Evolutionary conservation across 92 coral and sea anemone genomes (phyloP).

Genomic region (Phenganax stokvisi): DNA sequence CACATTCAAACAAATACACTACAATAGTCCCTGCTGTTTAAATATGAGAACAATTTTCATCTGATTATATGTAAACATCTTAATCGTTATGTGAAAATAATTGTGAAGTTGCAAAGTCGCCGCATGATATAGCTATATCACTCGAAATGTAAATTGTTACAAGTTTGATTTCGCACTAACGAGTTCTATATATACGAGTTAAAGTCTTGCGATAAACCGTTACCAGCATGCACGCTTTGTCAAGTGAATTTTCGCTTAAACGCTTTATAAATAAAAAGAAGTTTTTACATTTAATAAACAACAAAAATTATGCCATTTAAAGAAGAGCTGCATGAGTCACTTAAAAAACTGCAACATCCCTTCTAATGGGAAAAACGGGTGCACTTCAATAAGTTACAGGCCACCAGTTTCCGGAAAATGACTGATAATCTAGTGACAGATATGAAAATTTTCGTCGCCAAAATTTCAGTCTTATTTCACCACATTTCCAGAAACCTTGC

Average conservation of each 20-base stretch:
- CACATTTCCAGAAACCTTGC: no score
- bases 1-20: background rate
- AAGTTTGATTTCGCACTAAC: background rate
- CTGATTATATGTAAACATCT: background rate
- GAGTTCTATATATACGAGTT: background rate
- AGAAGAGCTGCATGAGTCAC: no score
- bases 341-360: no score
- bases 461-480: no score
- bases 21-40: constrained; percentile 30
- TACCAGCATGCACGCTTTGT: background rate
- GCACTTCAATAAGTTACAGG: no score
- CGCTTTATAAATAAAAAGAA: background rate
- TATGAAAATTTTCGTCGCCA: no score
- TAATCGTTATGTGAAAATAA: constrained; percentile 13
- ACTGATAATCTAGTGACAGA: no score
- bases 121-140: background rate
- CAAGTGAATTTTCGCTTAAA: constrained; percentile 1
- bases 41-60: constrained; percentile 28
- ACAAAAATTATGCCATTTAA: no score
- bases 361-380: no score
- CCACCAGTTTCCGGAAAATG: no score
- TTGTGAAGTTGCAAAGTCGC: background rate
- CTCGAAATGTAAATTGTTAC: background rate
- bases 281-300: no score
- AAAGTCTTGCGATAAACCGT: background rate